phyloP scores from a whole-genome alignment of 2,113 vertebrate genomes.

The Malurus melanocephalus region DNA sequence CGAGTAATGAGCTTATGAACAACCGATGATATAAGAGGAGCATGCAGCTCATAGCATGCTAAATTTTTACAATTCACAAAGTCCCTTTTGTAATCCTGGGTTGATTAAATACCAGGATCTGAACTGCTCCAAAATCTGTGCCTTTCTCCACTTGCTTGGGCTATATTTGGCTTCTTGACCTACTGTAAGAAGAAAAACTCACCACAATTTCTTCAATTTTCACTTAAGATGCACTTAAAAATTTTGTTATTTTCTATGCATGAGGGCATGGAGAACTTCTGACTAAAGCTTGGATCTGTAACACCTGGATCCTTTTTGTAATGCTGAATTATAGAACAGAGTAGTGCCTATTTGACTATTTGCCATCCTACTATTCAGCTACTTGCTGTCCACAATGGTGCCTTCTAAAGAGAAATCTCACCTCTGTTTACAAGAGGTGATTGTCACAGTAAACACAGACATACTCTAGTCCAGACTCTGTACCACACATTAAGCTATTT shows the following conservation, averaged over 20 bases:
- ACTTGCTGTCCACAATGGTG: not conserved
- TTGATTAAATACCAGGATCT: not conserved
- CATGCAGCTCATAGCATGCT: not conserved
- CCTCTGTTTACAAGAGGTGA: not conserved
- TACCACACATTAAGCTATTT: not conserved
- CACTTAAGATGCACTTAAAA: not conserved
- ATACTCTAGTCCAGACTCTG: not conserved
- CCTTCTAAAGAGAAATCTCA: not conserved
- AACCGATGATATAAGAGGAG: not conserved
- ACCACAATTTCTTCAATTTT: not conserved
- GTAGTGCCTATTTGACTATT: not conserved
- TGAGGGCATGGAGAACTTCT: not conserved
- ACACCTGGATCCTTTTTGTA: not conserved
- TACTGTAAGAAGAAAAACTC: not conserved
- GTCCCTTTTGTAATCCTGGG: not conserved
- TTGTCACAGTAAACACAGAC: not conserved
- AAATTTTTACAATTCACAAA: not conserved
- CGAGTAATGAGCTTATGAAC: not conserved
- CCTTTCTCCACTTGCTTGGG: not conserved
- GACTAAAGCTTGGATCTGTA: not conserved
- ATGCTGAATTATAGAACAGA: not conserved
- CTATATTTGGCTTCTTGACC: not conserved
- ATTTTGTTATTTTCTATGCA: not conserved
- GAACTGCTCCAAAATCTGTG: not conserved
- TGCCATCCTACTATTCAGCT: not conserved